phyloP scores from a whole-genome alignment of 2,797 vertebrate genomes.

The Orientallactaga sibirica region DNA sequence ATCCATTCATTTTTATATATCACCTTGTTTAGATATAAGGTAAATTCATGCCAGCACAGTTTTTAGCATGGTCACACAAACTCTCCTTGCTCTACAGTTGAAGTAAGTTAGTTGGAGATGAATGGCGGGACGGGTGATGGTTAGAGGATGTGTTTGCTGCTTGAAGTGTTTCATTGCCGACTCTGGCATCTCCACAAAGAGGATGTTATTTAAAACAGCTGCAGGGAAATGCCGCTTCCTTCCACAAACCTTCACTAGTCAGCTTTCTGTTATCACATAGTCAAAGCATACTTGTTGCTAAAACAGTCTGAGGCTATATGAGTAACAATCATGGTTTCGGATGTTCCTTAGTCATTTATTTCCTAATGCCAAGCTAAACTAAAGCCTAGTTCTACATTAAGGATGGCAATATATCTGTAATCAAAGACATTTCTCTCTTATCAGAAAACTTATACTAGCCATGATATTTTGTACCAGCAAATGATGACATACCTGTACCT shows the following conservation, averaged over 20 bases:
- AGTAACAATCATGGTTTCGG: constrained; percentile 40
- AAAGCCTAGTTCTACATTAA: constrained; percentile 43
- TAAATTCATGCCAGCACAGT: neutral
- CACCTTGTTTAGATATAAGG: neutral
- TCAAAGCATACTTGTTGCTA: constrained; percentile 56
- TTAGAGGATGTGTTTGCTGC: neutral
- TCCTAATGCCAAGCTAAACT: constrained; percentile 47
- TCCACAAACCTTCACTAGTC: constrained; percentile 40
- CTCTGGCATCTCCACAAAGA: constrained; percentile 57
- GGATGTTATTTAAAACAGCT: constrained; percentile 66
- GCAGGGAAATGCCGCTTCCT: constrained; percentile 64
- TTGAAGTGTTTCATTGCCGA: constrained; percentile 51
- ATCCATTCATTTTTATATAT: constrained; percentile 13
- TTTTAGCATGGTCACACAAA: neutral
- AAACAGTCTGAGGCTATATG: constrained; percentile 44
- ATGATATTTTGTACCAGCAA: neutral
- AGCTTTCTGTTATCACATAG: constrained; percentile 31
- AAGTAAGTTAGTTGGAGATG: constrained; percentile 35
- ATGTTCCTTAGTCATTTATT: constrained; percentile 9
- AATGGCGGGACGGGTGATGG: neutral
- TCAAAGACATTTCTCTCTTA: neutral
- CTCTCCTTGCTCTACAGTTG: neutral
- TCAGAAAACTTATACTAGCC: constrained; percentile 3
- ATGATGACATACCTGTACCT: neutral
- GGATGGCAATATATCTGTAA: neutral